phyloP scores from a whole-genome alignment of 2,888 invertebrate genomes.

The Hartigia nigra region DNA sequence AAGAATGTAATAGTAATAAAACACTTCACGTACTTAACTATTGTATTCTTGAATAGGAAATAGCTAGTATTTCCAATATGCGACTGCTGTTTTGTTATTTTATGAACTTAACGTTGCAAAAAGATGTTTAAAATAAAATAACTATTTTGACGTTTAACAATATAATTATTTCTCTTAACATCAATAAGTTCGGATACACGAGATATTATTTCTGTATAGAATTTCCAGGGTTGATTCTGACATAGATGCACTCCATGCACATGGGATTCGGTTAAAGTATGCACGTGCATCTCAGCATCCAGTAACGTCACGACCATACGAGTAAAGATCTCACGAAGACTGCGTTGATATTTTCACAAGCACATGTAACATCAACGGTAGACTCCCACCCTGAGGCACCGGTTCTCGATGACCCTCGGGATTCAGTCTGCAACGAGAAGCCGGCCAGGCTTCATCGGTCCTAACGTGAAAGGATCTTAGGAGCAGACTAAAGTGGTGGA shows the following conservation, averaged over 20 bases:
- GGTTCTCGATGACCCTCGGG: conserved; percentile 40
- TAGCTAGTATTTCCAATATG: not conserved
- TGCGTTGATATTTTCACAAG: not conserved
- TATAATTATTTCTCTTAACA: not conserved
- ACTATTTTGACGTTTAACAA: not conserved
- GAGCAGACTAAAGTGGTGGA: not conserved
- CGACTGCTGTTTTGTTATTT: not conserved
- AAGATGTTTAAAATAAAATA: not conserved
- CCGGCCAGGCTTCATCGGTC: conserved; percentile 45
- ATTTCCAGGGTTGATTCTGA: not conserved
- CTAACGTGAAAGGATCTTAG: conserved; percentile 3
- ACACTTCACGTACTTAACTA: not conserved
- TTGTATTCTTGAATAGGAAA: not conserved
- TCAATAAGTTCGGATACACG: not conserved
- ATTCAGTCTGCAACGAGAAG: conserved; percentile 56
- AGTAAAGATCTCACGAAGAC: not conserved
- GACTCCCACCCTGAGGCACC: conserved; percentile 21
- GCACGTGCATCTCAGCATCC: not conserved
- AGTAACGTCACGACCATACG: not conserved
- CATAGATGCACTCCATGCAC: not conserved
- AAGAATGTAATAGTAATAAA: not conserved
- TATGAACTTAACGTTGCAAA: not conserved
- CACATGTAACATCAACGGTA: conserved; percentile 5
- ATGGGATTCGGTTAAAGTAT: not conserved
- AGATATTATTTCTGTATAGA: not conserved